Percentiles rank a stretch among this genome's conserved stretches.
These are phyloP conservation scores for Pteromalus puparum DNA, from an alignment of 1,140 invertebrate genomes.

Conservation along the genomic window DNA sequence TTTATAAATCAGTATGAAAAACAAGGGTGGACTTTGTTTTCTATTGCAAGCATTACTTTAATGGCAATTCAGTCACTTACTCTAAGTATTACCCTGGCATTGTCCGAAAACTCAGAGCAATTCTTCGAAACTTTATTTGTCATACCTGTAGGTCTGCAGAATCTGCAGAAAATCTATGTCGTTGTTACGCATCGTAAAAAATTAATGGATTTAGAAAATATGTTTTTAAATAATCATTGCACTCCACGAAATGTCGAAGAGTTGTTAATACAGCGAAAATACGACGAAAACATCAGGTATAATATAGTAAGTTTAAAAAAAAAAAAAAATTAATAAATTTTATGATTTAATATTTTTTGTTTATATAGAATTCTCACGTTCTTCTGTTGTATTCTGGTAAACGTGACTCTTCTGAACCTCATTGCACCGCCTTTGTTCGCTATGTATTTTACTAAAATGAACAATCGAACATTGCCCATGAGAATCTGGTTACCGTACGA, in stretches of 20 bases:
- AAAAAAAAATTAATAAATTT: too few species aligned
- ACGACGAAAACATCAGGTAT: slow-evolving; percentile 26
- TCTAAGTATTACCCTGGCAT: too few species aligned
- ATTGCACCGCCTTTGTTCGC: not conserved
- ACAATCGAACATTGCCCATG: slow-evolving; percentile 1
- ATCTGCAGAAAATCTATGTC: too few species aligned
- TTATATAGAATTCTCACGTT: slow-evolving; percentile 2
- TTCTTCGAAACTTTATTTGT: too few species aligned
- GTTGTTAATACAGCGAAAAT: not conserved
- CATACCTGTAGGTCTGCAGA: too few species aligned
- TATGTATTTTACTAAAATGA: not conserved
- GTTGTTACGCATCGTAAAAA: too few species aligned
- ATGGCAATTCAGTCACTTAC: not conserved
- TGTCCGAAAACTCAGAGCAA: too few species aligned
- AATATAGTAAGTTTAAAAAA: not conserved
- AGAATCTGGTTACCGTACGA: slow-evolving; percentile 31
- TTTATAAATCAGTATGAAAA: not conserved
- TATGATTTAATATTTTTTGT: not conserved
- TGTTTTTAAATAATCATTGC: too few species aligned
- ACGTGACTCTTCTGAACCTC: slow-evolving; percentile 11
- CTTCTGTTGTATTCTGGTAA: not conserved
- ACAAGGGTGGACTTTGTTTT: not conserved
- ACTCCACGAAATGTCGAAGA: not conserved
- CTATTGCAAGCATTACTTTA: not conserved
- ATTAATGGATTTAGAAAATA: too few species aligned